Conservation (phyloP, 2,888 invertebrate species). For the Trilocha varians region DNA sequence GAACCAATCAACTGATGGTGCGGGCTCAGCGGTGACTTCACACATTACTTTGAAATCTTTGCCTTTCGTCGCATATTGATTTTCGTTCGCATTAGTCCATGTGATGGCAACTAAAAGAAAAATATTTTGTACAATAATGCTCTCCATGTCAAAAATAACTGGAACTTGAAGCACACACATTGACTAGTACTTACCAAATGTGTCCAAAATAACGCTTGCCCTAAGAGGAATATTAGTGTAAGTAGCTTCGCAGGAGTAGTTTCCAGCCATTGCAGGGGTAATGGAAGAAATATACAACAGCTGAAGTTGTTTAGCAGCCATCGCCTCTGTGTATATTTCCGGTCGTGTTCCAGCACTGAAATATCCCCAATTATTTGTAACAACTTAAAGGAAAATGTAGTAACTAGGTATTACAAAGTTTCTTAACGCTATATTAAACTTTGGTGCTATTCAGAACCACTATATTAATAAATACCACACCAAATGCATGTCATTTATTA, state of each 20-base stretch:
- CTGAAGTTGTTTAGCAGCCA: constrained; percentile 76
- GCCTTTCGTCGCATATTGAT: constrained; percentile 86
- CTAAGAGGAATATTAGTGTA: constrained; percentile 81
- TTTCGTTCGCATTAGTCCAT: constrained; percentile 87
- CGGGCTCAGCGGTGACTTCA: constrained; percentile 87
- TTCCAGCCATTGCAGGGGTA: constrained; percentile 83
- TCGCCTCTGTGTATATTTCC: constrained; percentile 78
- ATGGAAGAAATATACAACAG: constrained; percentile 83
- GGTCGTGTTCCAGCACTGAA: constrained; percentile 63
- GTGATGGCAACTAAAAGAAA: constrained; percentile 83
- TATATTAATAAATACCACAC: too few relatives aligned
- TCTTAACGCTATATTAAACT: too few relatives aligned
- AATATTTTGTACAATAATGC: constrained; percentile 2
- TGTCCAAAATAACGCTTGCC: constrained; percentile 79
- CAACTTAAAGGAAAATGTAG: too few relatives aligned
- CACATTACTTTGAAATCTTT: constrained; percentile 85
- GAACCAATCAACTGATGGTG: constrained; percentile 90
- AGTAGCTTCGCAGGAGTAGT: constrained; percentile 86
- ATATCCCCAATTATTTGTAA: background rate
- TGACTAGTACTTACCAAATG: constrained; percentile 62
- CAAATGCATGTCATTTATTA: too few relatives aligned
- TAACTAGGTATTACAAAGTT: too few relatives aligned
- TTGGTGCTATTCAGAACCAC: too few relatives aligned
- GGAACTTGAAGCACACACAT: too few relatives aligned
- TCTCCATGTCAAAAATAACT: constrained; percentile 2